Conservation (phyloP, 2,113 vertebrate species). For the Nanger granti region DNA sequence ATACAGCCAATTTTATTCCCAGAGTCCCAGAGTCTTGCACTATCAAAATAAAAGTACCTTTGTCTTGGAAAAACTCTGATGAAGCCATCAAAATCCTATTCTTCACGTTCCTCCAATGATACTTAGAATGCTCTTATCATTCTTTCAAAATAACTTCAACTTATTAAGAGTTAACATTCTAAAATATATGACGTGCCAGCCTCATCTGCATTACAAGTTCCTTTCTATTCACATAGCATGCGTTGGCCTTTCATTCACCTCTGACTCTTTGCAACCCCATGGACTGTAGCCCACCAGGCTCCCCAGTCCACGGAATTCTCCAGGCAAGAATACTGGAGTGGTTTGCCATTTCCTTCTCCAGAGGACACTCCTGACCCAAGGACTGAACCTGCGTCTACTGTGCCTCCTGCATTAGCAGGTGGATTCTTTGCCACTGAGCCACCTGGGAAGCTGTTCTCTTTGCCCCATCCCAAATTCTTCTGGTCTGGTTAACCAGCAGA, state of each 20-base stretch:
- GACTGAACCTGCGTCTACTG: background rate
- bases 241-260: background rate
- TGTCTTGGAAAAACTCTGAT: background rate
- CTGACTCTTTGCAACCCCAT: background rate
- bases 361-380: background rate
- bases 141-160: background rate
- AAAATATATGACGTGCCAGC: background rate
- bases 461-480: background rate
- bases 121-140: background rate
- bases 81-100: conserved; percentile 32
- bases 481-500: background rate
- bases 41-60: conserved; percentile 23
- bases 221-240: background rate
- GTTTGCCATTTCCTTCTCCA: background rate
- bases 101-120: background rate
- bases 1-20: background rate
- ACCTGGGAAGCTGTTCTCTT: background rate
- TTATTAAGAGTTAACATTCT: background rate
- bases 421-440: background rate
- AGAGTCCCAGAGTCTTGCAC: background rate
- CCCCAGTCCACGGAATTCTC: background rate
- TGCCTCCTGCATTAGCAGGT: background rate
- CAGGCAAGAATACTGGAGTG: background rate
- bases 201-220: background rate
- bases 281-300: background rate